Conservation (phyloP, 2,888 invertebrate species). For the Plusia festucae region DNA sequence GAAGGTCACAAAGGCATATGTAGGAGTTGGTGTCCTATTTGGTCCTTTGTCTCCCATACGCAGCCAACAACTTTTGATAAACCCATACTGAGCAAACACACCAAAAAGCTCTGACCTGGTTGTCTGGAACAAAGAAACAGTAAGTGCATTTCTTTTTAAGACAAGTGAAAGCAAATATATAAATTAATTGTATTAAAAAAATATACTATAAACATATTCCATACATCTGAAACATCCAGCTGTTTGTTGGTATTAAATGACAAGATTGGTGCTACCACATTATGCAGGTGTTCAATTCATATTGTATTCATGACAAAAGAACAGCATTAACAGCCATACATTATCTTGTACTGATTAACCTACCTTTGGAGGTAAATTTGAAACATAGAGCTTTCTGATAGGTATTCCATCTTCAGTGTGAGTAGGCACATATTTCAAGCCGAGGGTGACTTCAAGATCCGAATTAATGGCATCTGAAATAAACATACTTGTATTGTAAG, state of each 20-base stretch:
- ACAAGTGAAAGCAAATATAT: too few relatives aligned
- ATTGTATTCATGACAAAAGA: not conserved
- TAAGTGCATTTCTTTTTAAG: not conserved
- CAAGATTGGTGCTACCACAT: not conserved
- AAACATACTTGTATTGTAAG: constrained; percentile 13
- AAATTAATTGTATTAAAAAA: too few relatives aligned
- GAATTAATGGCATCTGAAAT: constrained; percentile 76
- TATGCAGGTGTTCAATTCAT: not conserved
- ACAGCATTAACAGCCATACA: not conserved
- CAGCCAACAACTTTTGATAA: constrained; percentile 88
- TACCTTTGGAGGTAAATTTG: constrained; percentile 89
- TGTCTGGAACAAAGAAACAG: constrained; percentile 77
- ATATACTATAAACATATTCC: not conserved
- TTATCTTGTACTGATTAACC: constrained; percentile 38
- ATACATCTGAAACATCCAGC: not conserved
- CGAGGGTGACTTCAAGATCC: constrained; percentile 69
- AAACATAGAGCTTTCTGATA: constrained; percentile 89
- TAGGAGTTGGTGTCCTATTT: constrained; percentile 73
- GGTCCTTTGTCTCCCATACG: constrained; percentile 82
- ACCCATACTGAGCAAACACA: constrained; percentile 89
- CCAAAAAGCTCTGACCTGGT: constrained; percentile 86
- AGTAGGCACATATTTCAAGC: constrained; percentile 78
- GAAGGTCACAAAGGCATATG: constrained; percentile 89
- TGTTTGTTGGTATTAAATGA: not conserved
- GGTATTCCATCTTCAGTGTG: constrained; percentile 89